Evolutionary conservation across 2,113 vertebrate species (phyloP), one percentile per base, ranked within the genome.

Genomic region (Nematolebias whitei): DNA sequence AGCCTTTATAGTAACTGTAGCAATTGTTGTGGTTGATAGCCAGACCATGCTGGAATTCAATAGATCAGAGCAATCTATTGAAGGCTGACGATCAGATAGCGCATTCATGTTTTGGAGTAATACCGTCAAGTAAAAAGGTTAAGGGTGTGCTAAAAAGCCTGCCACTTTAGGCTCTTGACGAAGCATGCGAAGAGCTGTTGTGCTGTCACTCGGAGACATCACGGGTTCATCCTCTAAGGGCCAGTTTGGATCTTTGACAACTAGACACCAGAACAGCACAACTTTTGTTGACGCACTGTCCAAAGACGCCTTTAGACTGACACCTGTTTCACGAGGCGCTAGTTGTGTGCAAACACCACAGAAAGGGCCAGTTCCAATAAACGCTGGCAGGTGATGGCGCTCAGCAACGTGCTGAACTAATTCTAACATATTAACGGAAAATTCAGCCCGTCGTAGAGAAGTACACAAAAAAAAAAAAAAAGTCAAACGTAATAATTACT

Each of bases 401-500:
- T 58, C 63, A 63, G 60, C 26, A 47, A 72, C 39, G 64, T 47
- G 70, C 24, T n/a, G 44, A 65, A 61, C 49, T 68, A 24, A 56
- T 5, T 15, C 45, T 60, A 35, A 60, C 65, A 53, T 60, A 73
- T 76, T 74, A 65, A 78, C 32, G 55, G 49, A 51, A 53, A 68
- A 41, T 61, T 68, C 14, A 69, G 71, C 63, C 68, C 73, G 72
- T 58, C 59, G 35, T 9, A 0, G 48, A 62, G 38, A 71, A 76
- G 58, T 62, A 47, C 55, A 67, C 67, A 41, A 41, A 47, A 79
- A 83, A 79, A 77, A 67, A 69, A 41, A 41, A 47, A 79, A 83
- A 79, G 79, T 87, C 79, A 79, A 71, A 89, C 63, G 40, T 63
- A 60, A 70, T 79, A 80, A 84, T 82, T 78, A 85, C 65, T 53